Evolutionary conservation across 2,113 vertebrate species (phyloP).

Genomic region (Capreolus pygargus): DNA sequence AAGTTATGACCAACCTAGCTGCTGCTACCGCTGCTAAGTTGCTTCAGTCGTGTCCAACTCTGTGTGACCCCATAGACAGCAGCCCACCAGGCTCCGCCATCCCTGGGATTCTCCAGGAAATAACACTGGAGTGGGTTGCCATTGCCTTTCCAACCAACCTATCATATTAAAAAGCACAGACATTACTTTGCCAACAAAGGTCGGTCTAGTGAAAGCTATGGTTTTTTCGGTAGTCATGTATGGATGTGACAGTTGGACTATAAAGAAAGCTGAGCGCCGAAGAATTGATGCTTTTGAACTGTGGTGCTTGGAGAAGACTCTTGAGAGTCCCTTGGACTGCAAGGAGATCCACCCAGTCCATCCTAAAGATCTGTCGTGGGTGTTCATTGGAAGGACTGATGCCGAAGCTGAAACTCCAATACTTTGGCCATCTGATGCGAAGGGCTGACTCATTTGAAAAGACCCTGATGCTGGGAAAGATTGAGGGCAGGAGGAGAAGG

Average conservation of each 20-base stretch:
- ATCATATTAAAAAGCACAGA: not conserved
- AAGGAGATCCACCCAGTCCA: not conserved
- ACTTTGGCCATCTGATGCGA: not conserved
- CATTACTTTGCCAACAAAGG: not conserved
- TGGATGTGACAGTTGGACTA: not conserved
- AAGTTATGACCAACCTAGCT: not conserved
- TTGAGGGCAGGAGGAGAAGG: not conserved
- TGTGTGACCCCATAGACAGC: rapidly evolving
- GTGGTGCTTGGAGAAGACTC: not conserved
- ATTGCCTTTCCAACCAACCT: not conserved
- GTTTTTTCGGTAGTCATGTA: not conserved
- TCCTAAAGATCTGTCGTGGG: not conserved
- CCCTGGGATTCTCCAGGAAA: not conserved
- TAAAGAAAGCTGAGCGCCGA: not conserved
- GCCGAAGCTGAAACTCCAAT: not conserved
- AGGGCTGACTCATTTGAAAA: not conserved
- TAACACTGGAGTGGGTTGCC: not conserved
- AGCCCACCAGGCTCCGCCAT: not conserved
- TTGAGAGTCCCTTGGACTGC: not conserved
- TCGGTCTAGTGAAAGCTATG: not conserved
- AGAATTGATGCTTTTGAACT: not conserved
- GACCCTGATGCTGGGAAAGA: not conserved
- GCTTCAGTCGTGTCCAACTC: not conserved
- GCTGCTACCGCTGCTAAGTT: not conserved
- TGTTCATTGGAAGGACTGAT: not conserved